Evolutionary conservation across 2,797 vertebrate genomes (phyloP).

Genomic region (Falco rusticolus): DNA sequence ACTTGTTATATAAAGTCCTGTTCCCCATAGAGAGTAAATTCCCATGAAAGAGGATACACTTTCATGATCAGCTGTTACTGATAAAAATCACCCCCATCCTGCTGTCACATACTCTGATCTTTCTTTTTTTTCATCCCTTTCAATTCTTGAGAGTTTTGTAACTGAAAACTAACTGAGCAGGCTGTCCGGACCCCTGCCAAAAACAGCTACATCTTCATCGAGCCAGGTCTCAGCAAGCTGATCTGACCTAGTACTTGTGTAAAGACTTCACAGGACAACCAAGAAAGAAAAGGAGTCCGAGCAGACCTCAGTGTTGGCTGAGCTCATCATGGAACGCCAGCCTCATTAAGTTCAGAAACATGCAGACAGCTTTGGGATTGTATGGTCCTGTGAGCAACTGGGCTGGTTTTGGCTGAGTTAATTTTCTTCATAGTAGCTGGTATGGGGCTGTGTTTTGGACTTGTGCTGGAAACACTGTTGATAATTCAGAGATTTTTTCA

Average conservation of each 20-base stretch:
- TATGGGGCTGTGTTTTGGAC: neutral
- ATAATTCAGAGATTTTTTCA: rapidly evolving
- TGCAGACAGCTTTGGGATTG: neutral
- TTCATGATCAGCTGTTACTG: neutral
- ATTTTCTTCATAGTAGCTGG: neutral
- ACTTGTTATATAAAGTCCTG: neutral
- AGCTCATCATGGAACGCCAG: neutral
- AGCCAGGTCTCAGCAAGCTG: neutral
- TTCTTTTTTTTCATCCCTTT: neutral
- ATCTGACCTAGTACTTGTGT: neutral
- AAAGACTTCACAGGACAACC: neutral
- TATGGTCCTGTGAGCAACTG: neutral
- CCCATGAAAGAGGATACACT: rapidly evolving
- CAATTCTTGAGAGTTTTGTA: neutral
- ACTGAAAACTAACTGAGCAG: neutral
- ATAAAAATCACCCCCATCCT: neutral
- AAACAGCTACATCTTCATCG: neutral
- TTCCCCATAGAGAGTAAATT: neutral
- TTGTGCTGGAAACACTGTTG: neutral
- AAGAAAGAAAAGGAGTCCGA: neutral
- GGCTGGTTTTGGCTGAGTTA: neutral
- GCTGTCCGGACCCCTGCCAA: rapidly evolving
- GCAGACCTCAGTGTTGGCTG: neutral
- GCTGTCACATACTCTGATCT: neutral
- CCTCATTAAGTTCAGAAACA: neutral